Percentiles rank a stretch among this genome's conserved stretches.
These are phyloP conservation scores for Limnephilus marmoratus DNA, from an alignment of 2,888 invertebrate genomes.

Conservation along the genomic window DNA sequence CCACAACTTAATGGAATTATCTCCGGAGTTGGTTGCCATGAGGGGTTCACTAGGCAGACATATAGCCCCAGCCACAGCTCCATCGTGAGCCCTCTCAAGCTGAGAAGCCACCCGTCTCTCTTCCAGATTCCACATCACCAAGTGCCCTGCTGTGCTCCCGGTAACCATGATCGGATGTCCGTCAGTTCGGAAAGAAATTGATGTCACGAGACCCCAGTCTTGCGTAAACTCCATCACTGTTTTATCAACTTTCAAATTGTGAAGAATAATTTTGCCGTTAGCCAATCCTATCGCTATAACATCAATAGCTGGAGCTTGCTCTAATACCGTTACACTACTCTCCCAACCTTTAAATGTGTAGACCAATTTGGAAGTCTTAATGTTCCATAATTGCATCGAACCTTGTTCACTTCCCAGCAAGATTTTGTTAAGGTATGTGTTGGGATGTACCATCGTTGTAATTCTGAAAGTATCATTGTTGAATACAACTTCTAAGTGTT, in stretches of 20 bases:
- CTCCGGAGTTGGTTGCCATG: constrained; percentile 93
- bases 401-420: constrained; percentile 92
- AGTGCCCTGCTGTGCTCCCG: constrained; percentile 88
- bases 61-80: constrained; percentile 86
- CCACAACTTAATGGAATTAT: constrained; percentile 94
- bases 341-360: constrained; percentile 88
- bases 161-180: constrained; percentile 91
- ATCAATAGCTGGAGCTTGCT: constrained; percentile 95
- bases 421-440: constrained; percentile 96
- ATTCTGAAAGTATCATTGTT: constrained; percentile 84
- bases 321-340: constrained; percentile 83
- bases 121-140: constrained; percentile 96
- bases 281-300: constrained; percentile 92
- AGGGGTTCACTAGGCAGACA: constrained; percentile 94
- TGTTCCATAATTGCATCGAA: constrained; percentile 91
- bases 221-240: constrained; percentile 90
- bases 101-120: constrained; percentile 88
- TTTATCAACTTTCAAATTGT: constrained; percentile 92
- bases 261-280: constrained; percentile 89
- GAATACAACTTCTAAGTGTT: constrained; percentile 83
- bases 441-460: constrained; percentile 92
- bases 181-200: constrained; percentile 91
- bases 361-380: constrained; percentile 85
- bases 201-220: constrained; percentile 93
- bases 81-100: constrained; percentile 86